These are phyloP conservation scores for Congeria kusceri DNA, from an alignment of 2,888 invertebrate genomes.

Conservation along the genomic window DNA sequence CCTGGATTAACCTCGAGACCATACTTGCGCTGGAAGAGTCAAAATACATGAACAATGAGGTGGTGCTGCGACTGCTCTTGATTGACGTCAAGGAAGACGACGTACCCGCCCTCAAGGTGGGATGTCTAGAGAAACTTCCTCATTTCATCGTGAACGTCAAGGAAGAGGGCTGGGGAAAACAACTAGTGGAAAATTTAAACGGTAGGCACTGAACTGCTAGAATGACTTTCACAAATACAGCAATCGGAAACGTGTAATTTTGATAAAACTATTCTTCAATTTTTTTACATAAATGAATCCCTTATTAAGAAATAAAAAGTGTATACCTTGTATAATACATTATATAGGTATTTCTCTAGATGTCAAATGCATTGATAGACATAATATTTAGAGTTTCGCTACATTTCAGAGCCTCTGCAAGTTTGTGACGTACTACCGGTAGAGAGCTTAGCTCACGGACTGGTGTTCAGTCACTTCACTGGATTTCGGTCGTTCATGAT, in stretches of 20 bases:
- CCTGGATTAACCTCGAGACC: constrained; percentile 1
- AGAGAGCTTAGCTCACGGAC: constrained; percentile 64
- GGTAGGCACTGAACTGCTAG: too few species aligned
- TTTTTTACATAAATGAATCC: too few species aligned
- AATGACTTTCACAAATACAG: too few species aligned
- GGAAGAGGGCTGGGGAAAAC: background rate
- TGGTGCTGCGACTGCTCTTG: background rate
- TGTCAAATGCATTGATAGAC: too few species aligned
- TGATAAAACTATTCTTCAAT: too few species aligned
- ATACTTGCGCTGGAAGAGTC: background rate
- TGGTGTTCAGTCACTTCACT: constrained; percentile 58
- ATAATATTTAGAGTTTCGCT: too few species aligned
- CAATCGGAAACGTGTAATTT: too few species aligned
- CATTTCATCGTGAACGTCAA: background rate
- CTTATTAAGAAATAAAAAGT: too few species aligned
- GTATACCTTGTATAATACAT: too few species aligned
- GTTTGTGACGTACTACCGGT: constrained; percentile 43
- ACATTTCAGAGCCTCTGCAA: background rate
- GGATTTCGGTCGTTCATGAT: constrained; percentile 49
- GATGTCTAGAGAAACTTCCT: background rate
- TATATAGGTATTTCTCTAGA: too few species aligned
- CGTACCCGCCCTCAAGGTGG: background rate
- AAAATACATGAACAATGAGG: background rate
- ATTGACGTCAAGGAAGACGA: background rate
- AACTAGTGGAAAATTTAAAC: background rate